Conservation (phyloP, 2,113 vertebrate species). For the Coptodon rendalli region DNA sequence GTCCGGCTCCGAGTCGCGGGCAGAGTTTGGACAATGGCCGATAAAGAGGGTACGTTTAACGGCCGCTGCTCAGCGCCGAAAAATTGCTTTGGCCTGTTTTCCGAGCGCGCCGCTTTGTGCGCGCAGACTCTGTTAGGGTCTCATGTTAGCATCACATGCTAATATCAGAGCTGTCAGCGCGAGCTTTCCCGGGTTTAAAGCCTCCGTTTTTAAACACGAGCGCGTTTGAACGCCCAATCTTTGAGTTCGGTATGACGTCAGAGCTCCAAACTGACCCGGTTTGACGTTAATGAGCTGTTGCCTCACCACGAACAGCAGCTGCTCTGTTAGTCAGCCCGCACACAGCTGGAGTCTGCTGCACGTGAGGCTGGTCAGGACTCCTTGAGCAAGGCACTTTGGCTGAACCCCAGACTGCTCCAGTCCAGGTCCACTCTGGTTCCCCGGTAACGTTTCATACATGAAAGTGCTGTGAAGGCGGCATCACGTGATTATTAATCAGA, state of each 20-base stretch:
- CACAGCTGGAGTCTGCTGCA: background rate
- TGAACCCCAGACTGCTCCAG: background rate
- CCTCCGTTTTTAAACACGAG: background rate
- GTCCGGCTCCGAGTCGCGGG: background rate
- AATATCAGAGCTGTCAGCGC: background rate
- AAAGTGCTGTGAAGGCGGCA: background rate
- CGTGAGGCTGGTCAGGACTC: background rate
- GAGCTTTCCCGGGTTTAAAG: background rate
- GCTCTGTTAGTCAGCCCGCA: background rate
- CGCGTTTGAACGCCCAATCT: background rate
- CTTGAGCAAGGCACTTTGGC: background rate
- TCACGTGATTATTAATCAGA: background rate
- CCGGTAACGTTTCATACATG: background rate
- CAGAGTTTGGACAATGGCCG: slow-evolving; percentile 56
- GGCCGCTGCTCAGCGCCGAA: background rate
- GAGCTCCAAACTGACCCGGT: background rate
- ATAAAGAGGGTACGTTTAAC: slow-evolving; percentile 66
- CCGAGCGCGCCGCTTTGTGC: slow-evolving; percentile 1
- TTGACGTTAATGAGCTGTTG: background rate
- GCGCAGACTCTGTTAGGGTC: background rate
- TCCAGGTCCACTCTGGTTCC: background rate
- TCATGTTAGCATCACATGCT: slow-evolving; percentile 33
- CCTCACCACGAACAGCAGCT: background rate
- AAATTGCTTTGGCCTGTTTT: background rate
- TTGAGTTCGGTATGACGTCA: background rate